Evolutionary conservation across 2,113 vertebrate genomes (phyloP), one percentile per base, ranked within the genome.

Genomic region (Clarias macrocephalus): DNA sequence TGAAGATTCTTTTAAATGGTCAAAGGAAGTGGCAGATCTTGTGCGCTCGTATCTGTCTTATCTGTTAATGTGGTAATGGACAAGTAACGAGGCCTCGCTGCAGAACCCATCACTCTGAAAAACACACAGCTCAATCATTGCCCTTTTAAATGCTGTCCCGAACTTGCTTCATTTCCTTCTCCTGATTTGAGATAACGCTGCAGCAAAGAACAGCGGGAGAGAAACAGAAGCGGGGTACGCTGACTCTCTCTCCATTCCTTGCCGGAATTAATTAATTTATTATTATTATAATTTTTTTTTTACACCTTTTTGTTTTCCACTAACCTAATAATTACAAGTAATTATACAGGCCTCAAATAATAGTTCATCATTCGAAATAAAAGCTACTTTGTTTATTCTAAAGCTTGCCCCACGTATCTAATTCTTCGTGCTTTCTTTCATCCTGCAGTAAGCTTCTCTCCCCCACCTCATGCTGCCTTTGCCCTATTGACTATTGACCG

Each of bases 371-470:
- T 79, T 66, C 6, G 9, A 66, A 85, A 85, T 75, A 42, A 60
- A 23, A 75, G 62, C 15, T 23, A 21, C 23, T 77, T 62, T 63
- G 18, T 76, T 76, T 60, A n/a, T 48, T 79, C n/a, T 48, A 18
- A 28, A 5, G 11, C 37, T 57, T 25, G 15, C 57, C 13, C 59
- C 48, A 30, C 7, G 25, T 28, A 56, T 23, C 33, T 66, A 30
- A 30, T 65, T 82, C 30, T 60, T 56, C 21, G 0, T 81, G 56
- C 66, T 57, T 77, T 85, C 89, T 90, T 90, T 83, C 86, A 89
- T 87, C 60, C n/a, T 90, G 91, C 89, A 88, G 83, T 80, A 68
- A 84, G 89, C 90, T 82, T 81, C 60, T 83, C 89, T 92, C 83
- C 56, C 90, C 92, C 83, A 85, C 84, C 59, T 76, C 37, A 48